These are phyloP conservation scores for Mormyrus iriodes DNA, from an alignment of 2,113 vertebrate genomes.

Conservation along the genomic window DNA sequence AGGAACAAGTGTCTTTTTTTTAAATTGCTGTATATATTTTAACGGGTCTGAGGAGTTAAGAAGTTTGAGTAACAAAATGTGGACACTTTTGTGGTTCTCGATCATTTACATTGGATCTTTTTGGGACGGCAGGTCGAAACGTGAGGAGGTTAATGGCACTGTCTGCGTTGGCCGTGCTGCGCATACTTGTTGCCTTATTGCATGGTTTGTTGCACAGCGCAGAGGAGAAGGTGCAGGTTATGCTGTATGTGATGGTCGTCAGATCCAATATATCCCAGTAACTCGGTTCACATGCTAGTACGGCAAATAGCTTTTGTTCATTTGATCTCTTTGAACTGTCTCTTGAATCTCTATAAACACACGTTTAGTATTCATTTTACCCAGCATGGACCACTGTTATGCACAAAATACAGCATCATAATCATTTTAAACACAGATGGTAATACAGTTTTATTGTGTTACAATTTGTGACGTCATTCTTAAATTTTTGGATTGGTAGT, in stretches of 20 bases:
- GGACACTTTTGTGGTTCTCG: slow-evolving; percentile 38
- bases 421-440: slow-evolving; percentile 96
- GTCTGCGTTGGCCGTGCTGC: slow-evolving; percentile 8
- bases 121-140: not conserved
- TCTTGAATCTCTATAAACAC: slow-evolving; percentile 50
- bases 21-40: slow-evolving; percentile 50
- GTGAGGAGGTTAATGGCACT: not conserved
- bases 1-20: not conserved
- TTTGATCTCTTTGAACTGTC: slow-evolving; percentile 44
- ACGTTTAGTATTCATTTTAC: slow-evolving; percentile 82
- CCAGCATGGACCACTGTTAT: slow-evolving; percentile 67
- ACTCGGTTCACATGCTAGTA: not conserved
- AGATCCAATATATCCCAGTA: not conserved
- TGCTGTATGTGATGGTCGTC: not conserved
- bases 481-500: slow-evolving; percentile 67
- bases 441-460: slow-evolving; percentile 99
- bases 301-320: slow-evolving; percentile 22
- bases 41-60: slow-evolving; percentile 34
- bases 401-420: slow-evolving; percentile 86
- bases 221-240: slow-evolving; percentile 6
- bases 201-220: not conserved
- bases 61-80: slow-evolving; percentile 21
- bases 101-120: slow-evolving; percentile 17
- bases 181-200: slow-evolving; percentile 17
- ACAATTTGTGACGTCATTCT: slow-evolving; percentile 60